Percentiles rank a stretch among this genome's conserved stretches.
Conservation (phyloP, 2,888 invertebrate genomes). For the Matsumyia berberina region DNA sequence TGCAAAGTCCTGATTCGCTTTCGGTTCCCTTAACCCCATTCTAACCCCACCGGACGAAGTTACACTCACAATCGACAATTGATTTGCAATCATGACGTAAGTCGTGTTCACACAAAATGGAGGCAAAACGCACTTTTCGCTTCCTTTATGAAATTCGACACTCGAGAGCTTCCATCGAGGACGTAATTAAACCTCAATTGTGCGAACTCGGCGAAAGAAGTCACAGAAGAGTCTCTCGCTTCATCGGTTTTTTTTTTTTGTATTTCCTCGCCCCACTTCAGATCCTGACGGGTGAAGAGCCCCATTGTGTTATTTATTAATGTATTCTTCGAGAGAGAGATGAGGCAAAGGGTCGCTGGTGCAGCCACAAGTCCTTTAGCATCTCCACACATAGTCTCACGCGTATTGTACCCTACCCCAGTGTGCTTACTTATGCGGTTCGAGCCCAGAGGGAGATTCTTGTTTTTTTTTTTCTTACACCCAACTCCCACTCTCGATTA, state of each 20-base stretch:
- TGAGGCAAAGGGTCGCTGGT: constrained; percentile 39
- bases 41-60: too few relatives aligned
- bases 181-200: constrained; percentile 73
- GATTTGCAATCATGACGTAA: constrained; percentile 42
- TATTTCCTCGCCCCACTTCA: constrained; percentile 24
- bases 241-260: background rate
- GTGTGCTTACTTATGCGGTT: constrained; percentile 61
- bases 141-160: constrained; percentile 49
- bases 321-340: constrained; percentile 47
- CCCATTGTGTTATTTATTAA: constrained; percentile 73
- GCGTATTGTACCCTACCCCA: constrained; percentile 17
- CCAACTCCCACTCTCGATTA: constrained; percentile 45
- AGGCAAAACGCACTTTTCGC: constrained; percentile 41
- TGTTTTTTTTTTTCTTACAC: constrained; percentile 11
- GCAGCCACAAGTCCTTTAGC: constrained; percentile 58
- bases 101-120: constrained; percentile 29
- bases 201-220: constrained; percentile 72
- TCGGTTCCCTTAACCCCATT: background rate
- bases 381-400: constrained; percentile 10
- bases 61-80: constrained; percentile 50
- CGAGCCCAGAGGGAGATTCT: constrained; percentile 16
- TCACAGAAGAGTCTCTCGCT: constrained; percentile 29
- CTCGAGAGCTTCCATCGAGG: constrained; percentile 57
- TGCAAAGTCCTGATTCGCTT: too few relatives aligned
- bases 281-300: constrained; percentile 35